Conservation (phyloP, 1,140 invertebrate species). For the Pachypeltis micranthus region DNA sequence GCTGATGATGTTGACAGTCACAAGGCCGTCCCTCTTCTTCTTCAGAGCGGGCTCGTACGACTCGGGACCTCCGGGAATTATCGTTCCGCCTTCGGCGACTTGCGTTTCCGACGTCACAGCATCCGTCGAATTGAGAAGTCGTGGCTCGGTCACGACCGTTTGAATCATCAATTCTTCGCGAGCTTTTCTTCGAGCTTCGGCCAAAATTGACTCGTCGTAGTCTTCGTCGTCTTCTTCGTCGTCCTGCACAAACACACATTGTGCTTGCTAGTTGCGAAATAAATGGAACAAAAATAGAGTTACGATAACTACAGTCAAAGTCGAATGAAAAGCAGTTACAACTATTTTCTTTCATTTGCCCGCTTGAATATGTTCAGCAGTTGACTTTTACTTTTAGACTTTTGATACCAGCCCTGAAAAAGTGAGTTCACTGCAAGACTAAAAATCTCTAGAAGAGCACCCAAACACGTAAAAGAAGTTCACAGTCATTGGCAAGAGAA, state of each 20-base stretch:
- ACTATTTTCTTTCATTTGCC: too few relatives aligned
- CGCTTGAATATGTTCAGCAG: too few relatives aligned
- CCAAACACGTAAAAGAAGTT: too few relatives aligned
- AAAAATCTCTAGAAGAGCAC: too few relatives aligned
- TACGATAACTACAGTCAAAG: too few relatives aligned
- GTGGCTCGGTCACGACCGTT: constrained; percentile 4
- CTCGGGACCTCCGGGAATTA: background rate
- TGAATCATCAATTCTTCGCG: constrained; percentile 13
- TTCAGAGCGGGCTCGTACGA: constrained; percentile 19
- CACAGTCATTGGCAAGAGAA: too few relatives aligned
- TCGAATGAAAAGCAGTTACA: too few relatives aligned
- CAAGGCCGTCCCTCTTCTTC: constrained; percentile 42
- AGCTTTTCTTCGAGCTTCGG: constrained; percentile 1
- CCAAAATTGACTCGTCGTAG: constrained; percentile 11
- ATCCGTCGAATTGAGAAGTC: constrained; percentile 11
- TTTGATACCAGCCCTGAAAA: too few relatives aligned
- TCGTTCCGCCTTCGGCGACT: background rate
- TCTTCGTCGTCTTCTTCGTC: constrained; percentile 23
- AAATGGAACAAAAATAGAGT: too few relatives aligned
- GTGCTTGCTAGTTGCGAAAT: too few relatives aligned
- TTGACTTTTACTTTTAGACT: too few relatives aligned
- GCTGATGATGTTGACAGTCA: constrained; percentile 56
- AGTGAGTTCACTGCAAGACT: too few relatives aligned
- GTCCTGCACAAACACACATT: constrained; percentile 8
- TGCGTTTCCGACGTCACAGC: background rate